Base-by-base conservation (phyloP, 2,888 invertebrate species). In the Ditula angustiorana region DNA sequence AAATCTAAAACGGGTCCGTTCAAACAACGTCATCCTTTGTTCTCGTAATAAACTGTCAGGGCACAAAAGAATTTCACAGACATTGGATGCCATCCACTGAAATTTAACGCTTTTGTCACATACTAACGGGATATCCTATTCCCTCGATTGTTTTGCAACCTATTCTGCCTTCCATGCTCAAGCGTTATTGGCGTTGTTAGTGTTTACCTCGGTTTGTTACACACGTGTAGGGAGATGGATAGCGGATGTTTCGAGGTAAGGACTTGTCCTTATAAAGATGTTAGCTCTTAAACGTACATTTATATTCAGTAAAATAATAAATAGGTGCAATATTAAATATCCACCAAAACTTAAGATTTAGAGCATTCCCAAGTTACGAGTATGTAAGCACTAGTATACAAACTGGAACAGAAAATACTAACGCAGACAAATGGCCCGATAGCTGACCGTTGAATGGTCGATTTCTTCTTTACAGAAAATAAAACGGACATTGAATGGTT, bases 21-120 rank as follows among this genome's bases (percentile, higher is more conserved):
- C 85, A 81, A 84, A 86, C 81, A 83, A 79, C 81, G 82, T 81
- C 81, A 82, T 78, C 81, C 86, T 84, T 88, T 88, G 88, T 88
- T 87, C 88, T 85, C 85, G 74, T 87, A 88, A 87, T 88, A 88
- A 88, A 88, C 86, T 85, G 86, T 85, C 86, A 84, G 80, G 76
- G 76, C 74, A 88, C 88, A 88, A 88, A 88, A 88, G 87, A 88
- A 87, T 85, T 81, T 81, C 81, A 78, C 82, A 78, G 83, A 81
- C 82, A 81, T 82, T 82, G 81, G 79, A 85, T 85, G 86, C 83
- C 81, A 75, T 78, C 78, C 77, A 76, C 76, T 79, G 74, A 85
- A 85, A 86, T 87, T 86, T 83, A 84, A 78, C 78, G 79, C 74
- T 77, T 57, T 76, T 74, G 78, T 75, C 79, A 78, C 77, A 78